Base-by-base conservation (phyloP, 2,113 vertebrate species). In the Phrynocephalus versicolor region DNA sequence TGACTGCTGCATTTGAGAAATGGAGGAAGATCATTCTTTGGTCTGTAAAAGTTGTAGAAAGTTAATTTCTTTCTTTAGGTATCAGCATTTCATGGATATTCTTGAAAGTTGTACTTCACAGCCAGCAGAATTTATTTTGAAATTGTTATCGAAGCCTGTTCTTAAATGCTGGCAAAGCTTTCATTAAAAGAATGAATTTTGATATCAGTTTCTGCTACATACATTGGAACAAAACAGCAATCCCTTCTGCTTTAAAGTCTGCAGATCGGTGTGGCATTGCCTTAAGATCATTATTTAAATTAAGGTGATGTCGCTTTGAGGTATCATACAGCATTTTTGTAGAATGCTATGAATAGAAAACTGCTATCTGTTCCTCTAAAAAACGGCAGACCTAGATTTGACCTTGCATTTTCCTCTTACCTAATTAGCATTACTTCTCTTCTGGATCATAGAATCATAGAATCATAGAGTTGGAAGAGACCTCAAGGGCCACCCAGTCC, bases 311-410 rank as follows among this genome's bases (percentile, higher is more conserved):
- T 81, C 64, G 21, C 13, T 51, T 83, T 45, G 45, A 67, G 41
- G 83, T 41, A 51, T 39, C 45, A 79, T 37, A 14, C 10, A 62
- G 10, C 57, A 69, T 71, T 72, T 80, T 69, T 72, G 33, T 41
- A 67, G 62, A 88, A 74, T n/a, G 10, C 39, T 73, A 12, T 21
- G 80, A 6, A 60, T 71, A n/a, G 15, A 89, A 75, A 91, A 79
- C 10, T 67, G 58, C 3, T 0, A 41, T 88, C 33, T 27, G 82
- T 25, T 23, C 21, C 33, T 70, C 35, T 74, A 9, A 37, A 78
- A 72, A 81, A 37, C 33, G 57, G 60, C 83, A 86, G 69, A 45
- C 57, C 13, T 64, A 73, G 77, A 21, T 73, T 35, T 79, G 83
- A 27, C 83, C 75, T 86, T 57, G 70, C 23, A n/a, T 65, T 86